Evolutionary conservation across 2,113 vertebrate species (phyloP).

Genomic region (Pavo muticus): DNA sequence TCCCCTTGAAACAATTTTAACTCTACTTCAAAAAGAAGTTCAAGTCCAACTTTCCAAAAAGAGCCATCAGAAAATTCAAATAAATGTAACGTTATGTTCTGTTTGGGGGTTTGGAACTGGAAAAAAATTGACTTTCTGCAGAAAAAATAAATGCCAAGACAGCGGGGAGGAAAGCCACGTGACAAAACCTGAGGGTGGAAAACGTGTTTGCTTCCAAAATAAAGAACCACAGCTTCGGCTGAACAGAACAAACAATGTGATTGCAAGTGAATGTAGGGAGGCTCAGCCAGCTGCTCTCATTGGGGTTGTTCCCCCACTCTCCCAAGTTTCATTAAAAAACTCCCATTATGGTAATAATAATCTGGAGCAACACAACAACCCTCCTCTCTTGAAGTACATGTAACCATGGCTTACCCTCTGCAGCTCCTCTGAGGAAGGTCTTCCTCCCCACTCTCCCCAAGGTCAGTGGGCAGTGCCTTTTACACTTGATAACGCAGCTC

Average conservation of each 20-base stretch:
- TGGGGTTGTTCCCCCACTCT: not conserved
- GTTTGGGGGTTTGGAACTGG: not conserved
- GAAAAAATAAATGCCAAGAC: not conserved
- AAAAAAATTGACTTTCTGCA: not conserved
- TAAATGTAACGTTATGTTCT: not conserved
- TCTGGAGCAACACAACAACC: not conserved
- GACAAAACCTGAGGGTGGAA: not conserved
- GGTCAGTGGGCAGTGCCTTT: not conserved
- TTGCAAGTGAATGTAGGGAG: not conserved
- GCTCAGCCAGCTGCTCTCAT: not conserved
- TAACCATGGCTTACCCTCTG: not conserved
- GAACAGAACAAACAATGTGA: not conserved
- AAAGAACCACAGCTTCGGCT: not conserved
- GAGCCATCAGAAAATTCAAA: not conserved
- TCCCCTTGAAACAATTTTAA: not conserved
- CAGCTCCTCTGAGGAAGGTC: not conserved
- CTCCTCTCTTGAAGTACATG: not conserved
- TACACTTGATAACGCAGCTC: rapidly evolving
- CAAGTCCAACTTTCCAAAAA: not conserved
- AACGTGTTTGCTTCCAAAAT: not conserved
- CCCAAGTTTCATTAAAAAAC: not conserved
- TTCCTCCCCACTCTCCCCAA: rapidly evolving
- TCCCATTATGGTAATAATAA: not conserved
- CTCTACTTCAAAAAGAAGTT: not conserved
- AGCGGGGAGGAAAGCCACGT: not conserved